Base-by-base conservation (phyloP, 2,888 invertebrate genomes). In the Phyllotreta striolata region DNA sequence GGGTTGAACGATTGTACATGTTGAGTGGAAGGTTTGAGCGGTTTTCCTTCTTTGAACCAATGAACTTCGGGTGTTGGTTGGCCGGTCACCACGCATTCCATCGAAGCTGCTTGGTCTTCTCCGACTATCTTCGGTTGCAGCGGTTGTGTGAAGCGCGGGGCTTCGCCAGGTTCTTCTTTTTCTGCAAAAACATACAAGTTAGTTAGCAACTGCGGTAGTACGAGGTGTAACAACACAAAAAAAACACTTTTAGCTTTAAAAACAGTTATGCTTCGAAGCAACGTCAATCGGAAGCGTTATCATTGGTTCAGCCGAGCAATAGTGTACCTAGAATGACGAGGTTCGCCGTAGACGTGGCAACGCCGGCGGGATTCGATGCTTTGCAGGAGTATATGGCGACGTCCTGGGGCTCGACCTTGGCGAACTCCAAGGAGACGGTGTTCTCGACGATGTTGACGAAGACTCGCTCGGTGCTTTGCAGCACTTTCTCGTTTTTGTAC, bases 381-480 rank as follows among this genome's bases (percentile, higher is more conserved):
- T 87, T 86, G 77, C 91, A 91, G 4, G 90, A 88, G 78, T 91
- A 92, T 70, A 89, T 85, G 24, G 90, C 93, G 60, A 89, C 87
- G 80, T 94, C 92, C 74, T 88, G 87, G 49, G 87, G 86, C 67
- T 85, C 85, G 1, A 90, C 88, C 71, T 86, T 85, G 7, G 85
- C 82, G 71, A 93, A 89, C 79, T 89, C 89, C 64, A 93, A 80
- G 38, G 89, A 87, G 10, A 90, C 91, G 10, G 86, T 86, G 67
- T 86, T 84, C 77, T 90, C 89, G 41, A 84, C 82, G 39, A 88
- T 82, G 41, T 84, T 86, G 75, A 88, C 85, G 67, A 82, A 83
- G 68, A 87, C 85, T 67, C 85, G 84, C 74, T 89, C 87, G 41
- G 84, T 85, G 1, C 87, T 84, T 71, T 86, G 84, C 41, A 91